These are phyloP conservation scores for Pyxicephalus adspersus DNA, from an alignment of 2,113 vertebrate species.

Conservation along the genomic window DNA sequence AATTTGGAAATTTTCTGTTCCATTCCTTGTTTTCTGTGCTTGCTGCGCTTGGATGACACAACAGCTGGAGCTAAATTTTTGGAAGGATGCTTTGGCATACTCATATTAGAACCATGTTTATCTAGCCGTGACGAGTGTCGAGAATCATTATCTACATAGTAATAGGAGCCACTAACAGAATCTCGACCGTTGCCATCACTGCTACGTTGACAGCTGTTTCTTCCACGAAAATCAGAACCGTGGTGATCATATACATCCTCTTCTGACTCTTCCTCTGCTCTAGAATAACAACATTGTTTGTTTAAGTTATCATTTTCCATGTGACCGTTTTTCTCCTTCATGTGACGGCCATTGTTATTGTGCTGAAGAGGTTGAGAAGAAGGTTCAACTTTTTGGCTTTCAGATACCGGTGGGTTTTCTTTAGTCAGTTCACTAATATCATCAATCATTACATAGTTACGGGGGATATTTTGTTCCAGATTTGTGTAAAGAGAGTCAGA, in stretches of 20 bases:
- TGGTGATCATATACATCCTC: conserved; percentile 94
- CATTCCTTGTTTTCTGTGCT: conserved; percentile 96
- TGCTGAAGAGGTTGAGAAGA: conserved; percentile 59
- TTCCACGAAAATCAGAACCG: conserved; percentile 75
- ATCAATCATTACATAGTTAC: conserved; percentile 98
- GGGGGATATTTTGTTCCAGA: conserved; percentile 93
- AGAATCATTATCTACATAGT: conserved; percentile 83
- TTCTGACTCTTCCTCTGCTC: conserved; percentile 92
- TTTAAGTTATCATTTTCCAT: conserved; percentile 72
- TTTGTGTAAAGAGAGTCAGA: conserved; percentile 89
- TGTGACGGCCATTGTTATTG: conserved; percentile 73
- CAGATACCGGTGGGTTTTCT: conserved; percentile 77
- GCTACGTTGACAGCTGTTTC: conserved; percentile 78
- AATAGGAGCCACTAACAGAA: conserved; percentile 76
- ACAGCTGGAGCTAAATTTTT: conserved; percentile 93
- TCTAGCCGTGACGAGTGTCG: conserved; percentile 81
- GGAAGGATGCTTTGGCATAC: conserved; percentile 84
- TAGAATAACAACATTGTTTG: conserved; percentile 81
- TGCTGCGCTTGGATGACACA: conserved; percentile 92
- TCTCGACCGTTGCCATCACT: conserved; percentile 83
- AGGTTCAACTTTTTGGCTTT: conserved; percentile 81
- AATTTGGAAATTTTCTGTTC: conserved; percentile 99
- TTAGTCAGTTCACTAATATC: conserved; percentile 98
- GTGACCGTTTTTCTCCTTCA: conserved; percentile 74
- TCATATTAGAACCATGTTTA: conserved; percentile 73